A percentile compares a stretch with the other conserved stretches of the same genome.
These are phyloP conservation scores for Scylla paramamosain DNA, from an alignment of 1,140 invertebrate species.

Conservation along the genomic window DNA sequence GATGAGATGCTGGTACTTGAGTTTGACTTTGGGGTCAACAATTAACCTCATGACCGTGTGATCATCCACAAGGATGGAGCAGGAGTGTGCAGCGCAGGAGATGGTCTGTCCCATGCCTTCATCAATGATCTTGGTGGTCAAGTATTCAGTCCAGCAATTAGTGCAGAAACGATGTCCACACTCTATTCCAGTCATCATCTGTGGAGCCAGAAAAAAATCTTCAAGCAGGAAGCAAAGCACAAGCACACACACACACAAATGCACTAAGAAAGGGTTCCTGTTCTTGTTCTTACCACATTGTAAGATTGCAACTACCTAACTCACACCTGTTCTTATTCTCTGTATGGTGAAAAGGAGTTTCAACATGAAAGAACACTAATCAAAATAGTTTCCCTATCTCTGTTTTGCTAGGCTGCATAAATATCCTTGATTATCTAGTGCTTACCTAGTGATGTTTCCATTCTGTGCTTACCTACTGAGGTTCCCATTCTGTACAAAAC, in stretches of 20 bases:
- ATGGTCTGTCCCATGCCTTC: constrained; percentile 98
- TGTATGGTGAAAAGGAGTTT: too few relatives aligned
- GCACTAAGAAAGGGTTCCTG: too few relatives aligned
- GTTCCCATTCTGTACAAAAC: too few relatives aligned
- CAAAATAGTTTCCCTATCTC: too few relatives aligned
- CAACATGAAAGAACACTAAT: too few relatives aligned
- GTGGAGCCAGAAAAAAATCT: constrained; percentile 79
- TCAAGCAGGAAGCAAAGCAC: too few relatives aligned
- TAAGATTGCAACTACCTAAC: constrained; percentile 36
- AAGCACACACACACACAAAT: neutral
- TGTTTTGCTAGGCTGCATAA: too few relatives aligned
- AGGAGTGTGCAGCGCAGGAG: constrained; percentile 91
- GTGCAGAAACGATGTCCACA: constrained; percentile 98
- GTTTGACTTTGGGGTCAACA: constrained; percentile 93
- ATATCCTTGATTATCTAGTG: too few relatives aligned
- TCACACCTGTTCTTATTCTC: too few relatives aligned
- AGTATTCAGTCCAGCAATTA: constrained; percentile 97
- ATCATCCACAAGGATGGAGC: constrained; percentile 96
- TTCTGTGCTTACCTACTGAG: too few relatives aligned
- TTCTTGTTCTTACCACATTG: too few relatives aligned
- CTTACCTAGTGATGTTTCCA: too few relatives aligned
- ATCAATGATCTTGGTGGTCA: constrained; percentile 99
- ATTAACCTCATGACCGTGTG: constrained; percentile 96
- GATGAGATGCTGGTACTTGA: constrained; percentile 98
- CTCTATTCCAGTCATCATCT: constrained; percentile 97